Evolutionary conservation across 2,888 invertebrate genomes (phyloP).

Genomic region (Idaea straminata): DNA sequence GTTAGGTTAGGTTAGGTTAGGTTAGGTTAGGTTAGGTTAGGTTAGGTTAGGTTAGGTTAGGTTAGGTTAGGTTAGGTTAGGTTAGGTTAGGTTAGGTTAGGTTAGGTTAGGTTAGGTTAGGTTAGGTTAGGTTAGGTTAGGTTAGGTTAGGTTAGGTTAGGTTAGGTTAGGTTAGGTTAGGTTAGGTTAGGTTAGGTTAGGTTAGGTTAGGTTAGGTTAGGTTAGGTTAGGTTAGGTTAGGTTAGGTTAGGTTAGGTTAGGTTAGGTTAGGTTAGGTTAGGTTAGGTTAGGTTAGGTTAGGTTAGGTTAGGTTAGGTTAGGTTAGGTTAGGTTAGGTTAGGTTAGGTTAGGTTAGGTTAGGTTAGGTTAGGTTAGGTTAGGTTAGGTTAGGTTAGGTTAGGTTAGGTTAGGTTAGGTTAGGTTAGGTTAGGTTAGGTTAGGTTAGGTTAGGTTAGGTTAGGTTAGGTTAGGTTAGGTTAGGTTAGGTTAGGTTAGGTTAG

Average conservation of each 20-base stretch:
- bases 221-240: constrained; percentile 22
- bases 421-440: constrained; percentile 7
- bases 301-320: constrained; percentile 17
- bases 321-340: constrained; percentile 18
- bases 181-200: no score
- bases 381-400: constrained; percentile 19
- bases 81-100: no score
- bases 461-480: constrained; percentile 3
- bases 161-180: no score
- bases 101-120: no score
- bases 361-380: constrained; percentile 18
- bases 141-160: no score
- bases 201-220: constrained; percentile 23
- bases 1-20: no score
- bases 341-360: constrained; percentile 20
- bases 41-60: no score
- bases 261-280: constrained; percentile 22
- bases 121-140: no score
- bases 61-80: no score
- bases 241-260: constrained; percentile 19
- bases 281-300: constrained; percentile 19
- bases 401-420: constrained; percentile 18
- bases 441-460: constrained; percentile 5
- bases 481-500: constrained; percentile 3
- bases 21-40: no score